A percentile compares a stretch with the other conserved stretches of the same genome.
These are phyloP conservation scores for Danaus chrysippus DNA, from an alignment of 2,888 invertebrate genomes.

Conservation along the genomic window DNA sequence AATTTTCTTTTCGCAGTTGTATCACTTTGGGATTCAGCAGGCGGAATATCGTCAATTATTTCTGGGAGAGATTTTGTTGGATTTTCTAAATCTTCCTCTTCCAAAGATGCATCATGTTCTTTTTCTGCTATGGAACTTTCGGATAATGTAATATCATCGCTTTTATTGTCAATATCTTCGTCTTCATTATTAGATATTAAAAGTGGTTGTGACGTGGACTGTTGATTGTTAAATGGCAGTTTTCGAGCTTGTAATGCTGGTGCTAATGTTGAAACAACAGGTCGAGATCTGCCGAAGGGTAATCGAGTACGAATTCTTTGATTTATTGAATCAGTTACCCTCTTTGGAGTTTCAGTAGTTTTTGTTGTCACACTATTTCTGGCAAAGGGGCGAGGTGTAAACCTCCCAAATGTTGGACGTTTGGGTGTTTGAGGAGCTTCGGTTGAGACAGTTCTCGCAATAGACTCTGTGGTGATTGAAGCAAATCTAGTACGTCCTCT, in stretches of 20 bases:
- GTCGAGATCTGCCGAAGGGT: slow-evolving; percentile 48
- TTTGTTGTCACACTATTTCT: slow-evolving; percentile 39
- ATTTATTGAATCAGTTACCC: slow-evolving; percentile 32
- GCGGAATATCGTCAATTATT: slow-evolving; percentile 39
- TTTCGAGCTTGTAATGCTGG: slow-evolving; percentile 50
- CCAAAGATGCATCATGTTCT: slow-evolving; percentile 56
- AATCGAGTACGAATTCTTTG: slow-evolving; percentile 48
- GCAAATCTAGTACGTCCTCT: slow-evolving; percentile 63
- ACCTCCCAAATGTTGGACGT: slow-evolving; percentile 61
- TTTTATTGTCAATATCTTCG: slow-evolving; percentile 55
- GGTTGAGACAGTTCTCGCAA: slow-evolving; percentile 38
- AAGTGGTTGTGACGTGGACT: slow-evolving; percentile 48
- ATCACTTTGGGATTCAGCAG: slow-evolving; percentile 50
- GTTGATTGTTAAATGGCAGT: slow-evolving; percentile 53
- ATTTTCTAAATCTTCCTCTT: slow-evolving; percentile 41
- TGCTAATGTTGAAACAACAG: slow-evolving; percentile 36
- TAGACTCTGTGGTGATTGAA: slow-evolving; percentile 49
- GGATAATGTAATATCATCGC: slow-evolving; percentile 68
- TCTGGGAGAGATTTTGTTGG: slow-evolving; percentile 47
- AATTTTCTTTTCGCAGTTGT: slow-evolving; percentile 60
- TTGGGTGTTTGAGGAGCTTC: slow-evolving; percentile 45
- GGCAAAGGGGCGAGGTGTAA: slow-evolving; percentile 68
- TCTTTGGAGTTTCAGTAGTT: slow-evolving; percentile 36
- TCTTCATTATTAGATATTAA: slow-evolving; percentile 42
- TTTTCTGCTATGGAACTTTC: slow-evolving; percentile 73